These are phyloP conservation scores for Pomacea maculata DNA, from an alignment of 1,140 invertebrate species.

Conservation along the genomic window DNA sequence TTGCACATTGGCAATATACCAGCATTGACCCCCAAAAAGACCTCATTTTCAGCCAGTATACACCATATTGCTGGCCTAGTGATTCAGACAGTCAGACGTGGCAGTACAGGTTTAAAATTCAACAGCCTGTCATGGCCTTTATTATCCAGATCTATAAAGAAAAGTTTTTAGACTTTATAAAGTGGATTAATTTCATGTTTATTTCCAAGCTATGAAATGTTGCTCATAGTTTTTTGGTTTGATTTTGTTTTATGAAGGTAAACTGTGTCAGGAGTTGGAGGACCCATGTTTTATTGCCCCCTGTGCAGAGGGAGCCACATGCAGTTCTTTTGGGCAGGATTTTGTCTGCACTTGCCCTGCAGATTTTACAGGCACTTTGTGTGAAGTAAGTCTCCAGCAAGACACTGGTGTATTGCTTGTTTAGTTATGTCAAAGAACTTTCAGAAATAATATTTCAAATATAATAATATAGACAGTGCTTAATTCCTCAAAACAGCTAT, in stretches of 20 bases:
- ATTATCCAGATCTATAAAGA: too few species aligned
- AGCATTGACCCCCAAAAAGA: too few species aligned
- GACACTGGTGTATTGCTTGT: neutral
- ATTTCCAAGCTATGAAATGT: too few species aligned
- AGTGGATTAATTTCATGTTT: too few species aligned
- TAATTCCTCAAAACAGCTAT: neutral
- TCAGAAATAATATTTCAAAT: neutral
- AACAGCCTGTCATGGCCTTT: too few species aligned
- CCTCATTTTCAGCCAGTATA: too few species aligned
- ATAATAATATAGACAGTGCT: neutral
- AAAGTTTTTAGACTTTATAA: too few species aligned
- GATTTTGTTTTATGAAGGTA: conserved; percentile 74
- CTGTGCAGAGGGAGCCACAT: conserved; percentile 28
- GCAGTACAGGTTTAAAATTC: too few species aligned
- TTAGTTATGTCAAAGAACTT: neutral
- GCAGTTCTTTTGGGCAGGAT: conserved; percentile 5
- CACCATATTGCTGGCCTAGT: too few species aligned
- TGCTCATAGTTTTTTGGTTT: too few species aligned
- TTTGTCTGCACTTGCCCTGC: conserved; percentile 32
- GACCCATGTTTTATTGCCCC: conserved; percentile 73
- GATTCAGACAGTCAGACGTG: too few species aligned
- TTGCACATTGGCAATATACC: too few species aligned
- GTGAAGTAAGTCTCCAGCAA: conserved; percentile 21
- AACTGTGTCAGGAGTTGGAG: conserved; percentile 86
- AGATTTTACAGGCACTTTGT: conserved; percentile 28